phyloP scores from a whole-genome alignment of 1,140 invertebrate species.

The Dendrolimus punctatus region DNA sequence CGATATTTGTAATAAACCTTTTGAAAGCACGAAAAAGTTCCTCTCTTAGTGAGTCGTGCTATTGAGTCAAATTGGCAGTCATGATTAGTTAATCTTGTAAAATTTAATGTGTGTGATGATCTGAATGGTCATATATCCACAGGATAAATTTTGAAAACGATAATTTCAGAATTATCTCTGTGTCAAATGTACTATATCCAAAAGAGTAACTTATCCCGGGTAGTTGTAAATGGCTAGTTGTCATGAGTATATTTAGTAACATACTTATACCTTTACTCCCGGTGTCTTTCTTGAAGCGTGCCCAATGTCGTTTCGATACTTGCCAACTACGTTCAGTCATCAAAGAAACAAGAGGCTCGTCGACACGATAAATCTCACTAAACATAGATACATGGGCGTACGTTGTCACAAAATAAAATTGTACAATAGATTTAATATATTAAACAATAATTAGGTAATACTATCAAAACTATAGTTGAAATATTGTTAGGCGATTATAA shows the following conservation, averaged over 20 bases:
- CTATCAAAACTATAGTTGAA: conserved; percentile 28
- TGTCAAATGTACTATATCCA: no score
- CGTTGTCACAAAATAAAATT: conserved; percentile 40
- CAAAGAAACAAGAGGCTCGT: conserved; percentile 30
- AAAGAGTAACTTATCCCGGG: no score
- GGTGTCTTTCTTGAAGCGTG: conserved; percentile 45
- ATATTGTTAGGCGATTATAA: conserved; percentile 21
- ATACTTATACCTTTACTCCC: conserved; percentile 5
- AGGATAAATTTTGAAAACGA: no score
- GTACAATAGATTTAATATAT: conserved; percentile 38
- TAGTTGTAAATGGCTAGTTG: not conserved
- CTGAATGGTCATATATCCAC: no score
- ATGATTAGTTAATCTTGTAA: conserved; percentile 22
- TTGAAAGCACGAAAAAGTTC: conserved; percentile 68
- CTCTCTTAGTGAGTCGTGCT: conserved; percentile 64
- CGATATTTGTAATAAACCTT: conserved; percentile 47
- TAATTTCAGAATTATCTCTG: no score
- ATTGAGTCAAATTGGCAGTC: conserved; percentile 39
- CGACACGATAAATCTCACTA: conserved; percentile 27
- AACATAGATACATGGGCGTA: conserved; percentile 21
- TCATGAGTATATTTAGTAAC: conserved; percentile 17
- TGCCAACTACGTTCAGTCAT: conserved; percentile 36
- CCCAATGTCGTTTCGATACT: conserved; percentile 20
- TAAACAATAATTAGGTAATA: conserved; percentile 54
- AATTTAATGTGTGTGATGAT: conserved; percentile 14